Conservation (phyloP, 2,888 invertebrate species). For the Dioctria rufipes region DNA sequence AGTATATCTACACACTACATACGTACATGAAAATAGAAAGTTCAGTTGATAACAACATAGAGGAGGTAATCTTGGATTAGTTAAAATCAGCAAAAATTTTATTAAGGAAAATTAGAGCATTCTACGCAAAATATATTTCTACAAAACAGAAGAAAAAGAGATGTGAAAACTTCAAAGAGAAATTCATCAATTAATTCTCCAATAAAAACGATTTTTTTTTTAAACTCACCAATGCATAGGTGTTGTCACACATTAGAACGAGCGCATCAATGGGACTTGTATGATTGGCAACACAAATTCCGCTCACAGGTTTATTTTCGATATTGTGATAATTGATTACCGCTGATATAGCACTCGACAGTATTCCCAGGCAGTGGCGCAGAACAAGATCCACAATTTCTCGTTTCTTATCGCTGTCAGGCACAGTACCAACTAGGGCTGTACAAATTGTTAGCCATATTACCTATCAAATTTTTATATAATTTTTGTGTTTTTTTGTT, state of each 20-base stretch:
- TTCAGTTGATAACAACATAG: not conserved
- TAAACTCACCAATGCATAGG: conserved; percentile 94
- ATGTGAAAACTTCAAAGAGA: conserved; percentile 17
- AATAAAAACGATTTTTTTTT: conserved; percentile 22
- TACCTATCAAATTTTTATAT: conserved; percentile 76
- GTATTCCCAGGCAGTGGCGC: conserved; percentile 92
- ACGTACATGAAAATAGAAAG: conserved; percentile 2
- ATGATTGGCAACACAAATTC: conserved; percentile 99
- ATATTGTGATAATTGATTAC: conserved; percentile 89
- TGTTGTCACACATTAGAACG: conserved; percentile 96
- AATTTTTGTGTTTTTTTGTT: conserved; percentile 35
- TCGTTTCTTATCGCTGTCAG: conserved; percentile 84
- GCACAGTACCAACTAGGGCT: conserved; percentile 87
- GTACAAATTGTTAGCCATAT: conserved; percentile 90
- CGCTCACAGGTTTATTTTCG: conserved; percentile 85
- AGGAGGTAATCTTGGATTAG: not conserved
- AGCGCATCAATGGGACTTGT: conserved; percentile 99
- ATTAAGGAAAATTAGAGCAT: not conserved
- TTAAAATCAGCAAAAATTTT: not conserved
- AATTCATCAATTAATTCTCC: conserved; percentile 22
- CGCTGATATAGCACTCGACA: conserved; percentile 92
- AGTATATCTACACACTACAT: not conserved
- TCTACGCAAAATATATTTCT: not conserved
- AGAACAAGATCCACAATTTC: conserved; percentile 85
- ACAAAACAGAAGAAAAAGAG: not conserved